Percentiles rank a stretch among this genome's conserved stretches.
phyloP scores from a whole-genome alignment of 35 echinoderm and acorn worm species.

The Acanthaster planci region DNA sequence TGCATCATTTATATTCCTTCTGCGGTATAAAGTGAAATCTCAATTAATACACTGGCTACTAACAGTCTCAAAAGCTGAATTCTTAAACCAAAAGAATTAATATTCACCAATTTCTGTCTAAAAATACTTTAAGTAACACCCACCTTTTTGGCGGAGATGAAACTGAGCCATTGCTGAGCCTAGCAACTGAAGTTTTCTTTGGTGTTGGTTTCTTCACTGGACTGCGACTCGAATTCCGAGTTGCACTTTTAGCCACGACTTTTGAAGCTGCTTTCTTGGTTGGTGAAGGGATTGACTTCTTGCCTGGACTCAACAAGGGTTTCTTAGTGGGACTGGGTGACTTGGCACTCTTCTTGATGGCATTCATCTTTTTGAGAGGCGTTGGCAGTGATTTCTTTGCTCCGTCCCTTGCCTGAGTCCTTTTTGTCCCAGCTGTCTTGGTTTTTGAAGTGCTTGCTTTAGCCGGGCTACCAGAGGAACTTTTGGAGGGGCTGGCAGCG shows the following conservation, averaged over 20 bases:
- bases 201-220: background rate
- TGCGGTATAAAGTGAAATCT: too few relatives aligned
- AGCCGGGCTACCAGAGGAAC: background rate
- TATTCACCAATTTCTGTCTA: too few relatives aligned
- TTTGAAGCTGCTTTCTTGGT: constrained; percentile 3
- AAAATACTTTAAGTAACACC: too few relatives aligned
- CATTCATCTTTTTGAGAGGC: constrained; percentile 9
- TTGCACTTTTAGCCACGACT: background rate
- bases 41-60: too few relatives aligned
- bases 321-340: constrained; percentile 30
- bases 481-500: background rate
- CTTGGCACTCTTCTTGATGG: too few relatives aligned
- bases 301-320: background rate
- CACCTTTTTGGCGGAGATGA: constrained; percentile 8
- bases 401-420: background rate
- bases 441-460: background rate
- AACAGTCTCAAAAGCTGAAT: too few relatives aligned
- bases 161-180: background rate
- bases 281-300: background rate
- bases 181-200: background rate
- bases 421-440: constrained; percentile 7
- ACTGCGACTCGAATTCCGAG: background rate
- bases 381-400: background rate
- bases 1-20: too few relatives aligned
- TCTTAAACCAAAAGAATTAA: too few relatives aligned